phyloP scores from a whole-genome alignment of 2,113 vertebrate species.

The Chaetura pelagica region DNA sequence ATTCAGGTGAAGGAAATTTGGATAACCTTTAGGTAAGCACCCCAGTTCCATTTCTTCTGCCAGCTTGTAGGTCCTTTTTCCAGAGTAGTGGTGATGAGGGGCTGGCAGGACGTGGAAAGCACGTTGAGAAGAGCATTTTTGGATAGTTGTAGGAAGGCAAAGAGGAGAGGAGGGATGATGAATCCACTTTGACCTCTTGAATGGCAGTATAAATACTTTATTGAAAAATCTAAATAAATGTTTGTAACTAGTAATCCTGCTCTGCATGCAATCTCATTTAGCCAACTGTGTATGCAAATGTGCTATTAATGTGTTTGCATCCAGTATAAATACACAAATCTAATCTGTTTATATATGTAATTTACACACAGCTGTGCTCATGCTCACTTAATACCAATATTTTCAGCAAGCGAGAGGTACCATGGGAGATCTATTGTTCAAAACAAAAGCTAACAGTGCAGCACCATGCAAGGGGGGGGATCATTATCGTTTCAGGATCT shows the following conservation, averaged over 20 bases:
- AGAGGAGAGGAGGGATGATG: neutral
- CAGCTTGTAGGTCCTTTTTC: neutral
- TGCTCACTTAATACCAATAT: conserved; percentile 67
- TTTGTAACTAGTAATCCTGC: conserved; percentile 50
- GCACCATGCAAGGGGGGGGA: conserved; percentile 24
- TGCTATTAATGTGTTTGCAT: conserved; percentile 73
- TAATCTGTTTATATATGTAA: conserved; percentile 74
- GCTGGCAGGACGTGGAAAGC: accelerated
- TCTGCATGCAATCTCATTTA: conserved; percentile 57
- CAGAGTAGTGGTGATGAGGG: neutral
- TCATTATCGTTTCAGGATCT: conserved; percentile 10
- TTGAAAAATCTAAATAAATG: conserved; percentile 56
- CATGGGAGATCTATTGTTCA: conserved; percentile 65
- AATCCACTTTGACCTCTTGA: conserved; percentile 36
- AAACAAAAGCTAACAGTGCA: conserved; percentile 60
- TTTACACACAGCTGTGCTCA: conserved; percentile 80
- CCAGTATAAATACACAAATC: conserved; percentile 73
- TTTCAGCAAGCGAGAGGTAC: conserved; percentile 62
- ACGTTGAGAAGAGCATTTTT: neutral
- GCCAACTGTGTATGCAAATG: conserved; percentile 75
- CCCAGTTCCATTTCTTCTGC: neutral
- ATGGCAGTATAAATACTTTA: conserved; percentile 44
- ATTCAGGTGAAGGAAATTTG: neutral
- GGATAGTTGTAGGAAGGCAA: neutral
- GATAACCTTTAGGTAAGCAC: neutral